Evolutionary conservation across 2,888 invertebrate species (phyloP).

Genomic region (Limnephilus marmoratus): DNA sequence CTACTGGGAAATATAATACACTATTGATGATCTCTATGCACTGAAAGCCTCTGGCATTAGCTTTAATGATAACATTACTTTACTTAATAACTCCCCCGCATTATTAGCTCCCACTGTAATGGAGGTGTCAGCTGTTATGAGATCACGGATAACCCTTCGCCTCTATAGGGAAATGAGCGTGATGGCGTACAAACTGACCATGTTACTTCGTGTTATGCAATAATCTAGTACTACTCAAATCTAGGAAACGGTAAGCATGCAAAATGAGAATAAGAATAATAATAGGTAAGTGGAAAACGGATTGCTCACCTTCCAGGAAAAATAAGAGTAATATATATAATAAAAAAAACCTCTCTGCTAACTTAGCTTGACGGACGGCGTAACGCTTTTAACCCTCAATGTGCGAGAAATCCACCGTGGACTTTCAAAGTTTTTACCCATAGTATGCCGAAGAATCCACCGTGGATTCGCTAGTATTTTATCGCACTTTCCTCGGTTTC

Average conservation of each 20-base stretch:
- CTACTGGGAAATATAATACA: background rate
- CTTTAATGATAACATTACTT: no score
- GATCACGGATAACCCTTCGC: background rate
- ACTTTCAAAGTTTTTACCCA: no score
- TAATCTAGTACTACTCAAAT: background rate
- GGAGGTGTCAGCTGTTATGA: background rate
- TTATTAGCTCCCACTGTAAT: background rate
- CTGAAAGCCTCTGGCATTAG: background rate
- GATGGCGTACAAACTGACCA: background rate
- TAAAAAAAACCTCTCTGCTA: background rate
- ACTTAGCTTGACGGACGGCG: background rate
- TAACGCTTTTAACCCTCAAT: background rate
- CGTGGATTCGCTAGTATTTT: no score
- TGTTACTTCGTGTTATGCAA: background rate
- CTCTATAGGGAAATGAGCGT: background rate
- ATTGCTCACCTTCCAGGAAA: background rate
- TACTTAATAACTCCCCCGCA: background rate
- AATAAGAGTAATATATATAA: background rate
- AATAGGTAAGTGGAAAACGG: background rate
- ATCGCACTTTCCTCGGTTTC: no score
- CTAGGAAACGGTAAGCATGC: background rate
- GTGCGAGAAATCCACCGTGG: no score
- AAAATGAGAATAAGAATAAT: background rate
- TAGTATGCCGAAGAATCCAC: no score
- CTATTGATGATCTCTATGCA: background rate